Base-by-base conservation (phyloP, 1,140 invertebrate species). In the Tachypleus tridentatus region DNA sequence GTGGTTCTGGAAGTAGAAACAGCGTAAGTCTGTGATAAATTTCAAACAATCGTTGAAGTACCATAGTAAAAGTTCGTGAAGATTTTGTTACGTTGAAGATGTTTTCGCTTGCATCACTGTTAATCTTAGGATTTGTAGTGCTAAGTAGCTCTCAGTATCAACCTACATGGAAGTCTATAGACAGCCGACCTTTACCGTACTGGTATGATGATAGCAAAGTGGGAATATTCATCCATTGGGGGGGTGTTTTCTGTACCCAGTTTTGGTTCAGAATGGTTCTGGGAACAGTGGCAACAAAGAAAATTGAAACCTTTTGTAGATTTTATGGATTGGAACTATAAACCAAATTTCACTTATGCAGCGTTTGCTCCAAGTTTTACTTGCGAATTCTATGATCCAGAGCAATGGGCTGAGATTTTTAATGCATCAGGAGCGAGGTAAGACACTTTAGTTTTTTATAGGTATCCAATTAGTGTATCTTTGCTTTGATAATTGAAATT, bases 171-270 rank as follows among this genome's bases (percentile, higher is more conserved):
- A 61, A 71, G 0, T 79, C 78, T 51, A 61, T 79, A 48, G 78
- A 79, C 65, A 67, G 70, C 0, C 70, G 78, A 49, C 77, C 77
- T 3, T 65, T 78, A 7, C 78, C 78, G 4, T 8, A 29, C n/a
- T 79, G 78, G 78, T 79, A 73, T 67, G 78, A 79, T 51, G 70
- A 77, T 4, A 73, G 73, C 5, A 79, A 79, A 69, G 62, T 79
- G n/a, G 78, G 78, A n/a, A 78, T 79, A 50, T 79, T 79, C 67
- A 70, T 79, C 6, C 76, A 78, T 68, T 79, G 77, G 77, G 77
- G n/a, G 77, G 0, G 73, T 78, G 4, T 78, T 76, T 64, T 76
- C 76, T 10, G 77, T 78, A 4, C 77, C 77, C 5, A 68, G 69
- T 50, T 76, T 70, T 68, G 70, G 70, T 10, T 65, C 64, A 29